A percentile compares a stretch with the other conserved stretches of the same genome.
Evolutionary conservation across 1,140 invertebrate genomes (phyloP).

Genomic region (Psix sp.): DNA sequence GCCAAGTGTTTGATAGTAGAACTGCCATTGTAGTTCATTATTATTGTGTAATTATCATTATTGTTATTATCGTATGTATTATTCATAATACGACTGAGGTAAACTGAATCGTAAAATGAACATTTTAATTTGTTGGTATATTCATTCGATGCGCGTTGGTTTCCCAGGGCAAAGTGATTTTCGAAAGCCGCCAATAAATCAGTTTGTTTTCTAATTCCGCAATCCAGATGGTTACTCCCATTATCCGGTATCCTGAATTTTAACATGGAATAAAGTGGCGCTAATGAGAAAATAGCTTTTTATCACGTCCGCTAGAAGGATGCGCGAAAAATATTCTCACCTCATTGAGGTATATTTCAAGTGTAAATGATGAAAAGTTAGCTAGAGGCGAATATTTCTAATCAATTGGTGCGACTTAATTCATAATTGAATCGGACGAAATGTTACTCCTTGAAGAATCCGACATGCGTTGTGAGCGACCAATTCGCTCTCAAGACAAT

Average conservation of each 20-base stretch:
- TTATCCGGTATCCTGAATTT: no score
- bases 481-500: slow-evolving; percentile 59
- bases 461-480: slow-evolving; percentile 35
- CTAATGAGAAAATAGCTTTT: slow-evolving; percentile 38
- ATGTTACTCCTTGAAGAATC: slow-evolving; percentile 50
- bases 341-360: slow-evolving; percentile 16
- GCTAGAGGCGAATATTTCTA: slow-evolving; percentile 23
- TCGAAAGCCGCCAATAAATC: slow-evolving; percentile 15
- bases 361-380: slow-evolving; percentile 43
- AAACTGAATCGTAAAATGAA: slow-evolving; percentile 30
- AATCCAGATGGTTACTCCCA: no score
- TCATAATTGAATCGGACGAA: slow-evolving; percentile 53
- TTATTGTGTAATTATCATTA: slow-evolving; percentile 51
- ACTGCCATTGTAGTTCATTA: slow-evolving; percentile 54
- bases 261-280: slow-evolving; percentile 25
- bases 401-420: slow-evolving; percentile 25
- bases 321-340: slow-evolving; percentile 20
- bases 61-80: slow-evolving; percentile 44
- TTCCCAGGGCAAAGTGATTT: background rate
- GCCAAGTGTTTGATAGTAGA: slow-evolving; percentile 58
- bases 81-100: slow-evolving; percentile 28
- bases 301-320: slow-evolving; percentile 14
- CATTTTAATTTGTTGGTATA: slow-evolving; percentile 25
- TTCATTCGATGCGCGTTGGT: no score
- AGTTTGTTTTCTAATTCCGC: slow-evolving; percentile 29